Conservation (phyloP, 2,797 vertebrate genomes). For the Molossus alvarezi region DNA sequence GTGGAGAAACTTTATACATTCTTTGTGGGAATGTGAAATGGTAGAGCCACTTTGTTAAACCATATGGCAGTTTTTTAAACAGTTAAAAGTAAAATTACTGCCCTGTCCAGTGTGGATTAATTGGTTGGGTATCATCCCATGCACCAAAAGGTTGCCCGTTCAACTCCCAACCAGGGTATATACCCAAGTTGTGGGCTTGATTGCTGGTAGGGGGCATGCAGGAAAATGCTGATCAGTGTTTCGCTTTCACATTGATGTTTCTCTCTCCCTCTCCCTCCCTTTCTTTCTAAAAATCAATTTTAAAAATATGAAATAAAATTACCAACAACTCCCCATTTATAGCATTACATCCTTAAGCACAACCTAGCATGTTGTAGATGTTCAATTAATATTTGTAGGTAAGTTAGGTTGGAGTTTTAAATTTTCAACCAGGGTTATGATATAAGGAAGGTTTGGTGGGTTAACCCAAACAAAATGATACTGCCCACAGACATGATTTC, state of each 20-base stretch:
- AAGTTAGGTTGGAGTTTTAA: conserved; percentile 21
- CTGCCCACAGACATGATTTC: conserved; percentile 1
- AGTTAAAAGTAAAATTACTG: conserved; percentile 47
- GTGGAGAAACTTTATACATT: background rate
- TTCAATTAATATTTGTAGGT: conserved; percentile 52
- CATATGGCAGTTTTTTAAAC: conserved; percentile 15
- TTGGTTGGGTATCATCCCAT: too few relatives aligned
- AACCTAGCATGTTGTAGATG: background rate
- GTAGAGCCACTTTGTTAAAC: conserved; percentile 44
- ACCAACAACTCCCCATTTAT: background rate
- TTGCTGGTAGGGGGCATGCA: too few relatives aligned
- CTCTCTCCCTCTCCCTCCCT: too few relatives aligned
- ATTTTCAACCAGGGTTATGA: background rate
- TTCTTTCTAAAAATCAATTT: too few relatives aligned
- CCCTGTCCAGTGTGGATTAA: too few relatives aligned
- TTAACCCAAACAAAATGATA: conserved; percentile 48
- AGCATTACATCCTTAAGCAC: conserved; percentile 38
- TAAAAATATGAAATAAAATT: conserved; percentile 6
- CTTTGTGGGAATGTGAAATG: conserved; percentile 17
- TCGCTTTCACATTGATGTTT: too few relatives aligned
- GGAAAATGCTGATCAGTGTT: too few relatives aligned
- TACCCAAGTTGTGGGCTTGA: too few relatives aligned
- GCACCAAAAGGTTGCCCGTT: too few relatives aligned
- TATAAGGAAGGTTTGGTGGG: background rate
- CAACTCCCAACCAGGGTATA: too few relatives aligned